Evolutionary conservation across 2,113 vertebrate species (phyloP).

Genomic region (Neofelis nebulosa): DNA sequence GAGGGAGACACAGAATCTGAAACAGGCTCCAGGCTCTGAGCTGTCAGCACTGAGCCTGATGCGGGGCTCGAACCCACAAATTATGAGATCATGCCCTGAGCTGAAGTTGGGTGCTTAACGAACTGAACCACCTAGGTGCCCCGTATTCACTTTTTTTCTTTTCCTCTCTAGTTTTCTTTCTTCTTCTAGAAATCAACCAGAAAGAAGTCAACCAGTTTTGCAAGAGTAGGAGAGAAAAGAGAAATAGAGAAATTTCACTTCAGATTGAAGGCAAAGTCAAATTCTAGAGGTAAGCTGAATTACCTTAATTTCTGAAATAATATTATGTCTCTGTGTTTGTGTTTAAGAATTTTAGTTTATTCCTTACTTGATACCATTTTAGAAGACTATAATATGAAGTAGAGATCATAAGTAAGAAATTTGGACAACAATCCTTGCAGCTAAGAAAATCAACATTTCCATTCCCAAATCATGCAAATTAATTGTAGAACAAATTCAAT

Average conservation of each 20-base stretch:
- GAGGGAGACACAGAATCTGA: too few species aligned
- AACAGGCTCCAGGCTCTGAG: too few species aligned
- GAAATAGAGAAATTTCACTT: constrained; percentile 2
- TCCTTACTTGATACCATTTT: background rate
- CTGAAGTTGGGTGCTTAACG: too few species aligned
- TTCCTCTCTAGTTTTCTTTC: too few species aligned
- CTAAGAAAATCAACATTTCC: background rate
- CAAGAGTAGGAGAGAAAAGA: background rate
- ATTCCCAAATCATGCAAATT: background rate
- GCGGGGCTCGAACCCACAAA: too few species aligned
- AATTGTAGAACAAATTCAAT: background rate
- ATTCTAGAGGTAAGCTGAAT: background rate
- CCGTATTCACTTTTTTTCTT: background rate
- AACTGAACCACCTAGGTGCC: too few species aligned
- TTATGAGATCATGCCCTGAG: too few species aligned
- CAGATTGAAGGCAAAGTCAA: background rate
- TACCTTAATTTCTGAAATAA: background rate
- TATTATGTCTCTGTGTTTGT: background rate
- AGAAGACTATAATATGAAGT: background rate
- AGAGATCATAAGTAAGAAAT: background rate
- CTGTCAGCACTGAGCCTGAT: too few species aligned
- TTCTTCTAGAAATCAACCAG: background rate
- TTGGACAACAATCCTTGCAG: background rate
- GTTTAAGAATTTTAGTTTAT: background rate
- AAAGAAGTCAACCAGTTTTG: background rate